Percentiles rank a stretch among this genome's conserved stretches.
Conservation (phyloP, 2,888 invertebrate species). For the Anticlea derivata region DNA sequence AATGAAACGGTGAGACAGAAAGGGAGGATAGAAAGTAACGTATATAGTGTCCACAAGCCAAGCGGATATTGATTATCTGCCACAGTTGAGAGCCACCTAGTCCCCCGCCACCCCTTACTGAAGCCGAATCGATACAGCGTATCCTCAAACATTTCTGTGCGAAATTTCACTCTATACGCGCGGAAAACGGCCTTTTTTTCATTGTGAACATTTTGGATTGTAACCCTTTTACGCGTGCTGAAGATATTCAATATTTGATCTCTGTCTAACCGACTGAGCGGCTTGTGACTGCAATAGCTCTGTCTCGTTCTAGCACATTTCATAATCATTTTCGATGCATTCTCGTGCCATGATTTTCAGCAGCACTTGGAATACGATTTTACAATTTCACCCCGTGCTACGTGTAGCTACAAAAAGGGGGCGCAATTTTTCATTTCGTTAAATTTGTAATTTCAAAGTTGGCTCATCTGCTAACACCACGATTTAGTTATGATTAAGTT, state of each 20-base stretch:
- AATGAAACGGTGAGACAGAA: conserved; percentile 46
- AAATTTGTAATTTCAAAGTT: conserved; percentile 2
- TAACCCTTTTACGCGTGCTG: conserved; percentile 56
- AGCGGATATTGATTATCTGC: conserved; percentile 85
- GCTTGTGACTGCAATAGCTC: conserved; percentile 75
- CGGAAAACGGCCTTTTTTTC: conserved; percentile 59
- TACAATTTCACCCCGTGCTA: conserved; percentile 51
- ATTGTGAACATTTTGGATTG: conserved; percentile 37
- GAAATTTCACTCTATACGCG: conserved; percentile 59
- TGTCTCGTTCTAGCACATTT: conserved; percentile 76
- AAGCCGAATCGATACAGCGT: conserved; percentile 51
- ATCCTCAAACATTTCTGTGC: conserved; percentile 43
- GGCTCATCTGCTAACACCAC: neutral
- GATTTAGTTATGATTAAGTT: too few relatives aligned
- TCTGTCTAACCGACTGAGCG: conserved; percentile 80
- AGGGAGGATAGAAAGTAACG: conserved; percentile 74
- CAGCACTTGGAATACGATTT: conserved; percentile 65
- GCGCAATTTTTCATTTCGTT: conserved; percentile 21
- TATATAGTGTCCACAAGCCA: conserved; percentile 85
- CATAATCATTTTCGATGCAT: conserved; percentile 83
- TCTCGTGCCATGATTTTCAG: conserved; percentile 80
- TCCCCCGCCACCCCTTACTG: conserved; percentile 60
- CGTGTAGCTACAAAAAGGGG: conserved; percentile 19
- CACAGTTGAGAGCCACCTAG: conserved; percentile 82
- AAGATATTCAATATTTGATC: conserved; percentile 82